These are phyloP conservation scores for Drosophila equinoxialis DNA, from an alignment of 1,140 invertebrate species.

Conservation along the genomic window DNA sequence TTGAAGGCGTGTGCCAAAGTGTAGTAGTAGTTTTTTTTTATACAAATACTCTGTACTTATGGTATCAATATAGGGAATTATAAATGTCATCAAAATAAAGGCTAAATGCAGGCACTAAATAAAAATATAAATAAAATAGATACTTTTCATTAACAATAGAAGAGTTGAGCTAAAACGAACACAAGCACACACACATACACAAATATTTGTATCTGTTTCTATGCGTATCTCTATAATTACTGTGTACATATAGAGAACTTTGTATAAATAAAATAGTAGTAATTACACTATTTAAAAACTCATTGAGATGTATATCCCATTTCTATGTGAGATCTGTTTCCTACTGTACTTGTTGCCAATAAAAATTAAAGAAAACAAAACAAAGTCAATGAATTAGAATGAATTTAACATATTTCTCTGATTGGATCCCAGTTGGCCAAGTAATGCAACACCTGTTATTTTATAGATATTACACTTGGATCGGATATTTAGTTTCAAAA, in stretches of 20 bases:
- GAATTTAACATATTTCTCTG: no score
- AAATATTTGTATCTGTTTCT: neutral
- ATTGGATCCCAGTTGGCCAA: no score
- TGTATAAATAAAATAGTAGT: slow-evolving; percentile 1
- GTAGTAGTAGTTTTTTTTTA: slow-evolving; percentile 32
- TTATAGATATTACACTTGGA: no score
- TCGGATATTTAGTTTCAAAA: no score
- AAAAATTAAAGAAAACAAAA: no score
- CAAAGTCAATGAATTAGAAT: no score
- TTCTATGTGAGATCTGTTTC: no score
- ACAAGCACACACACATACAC: slow-evolving; percentile 8
- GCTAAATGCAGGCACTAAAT: neutral
- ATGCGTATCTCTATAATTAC: slow-evolving; percentile 8
- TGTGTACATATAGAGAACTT: neutral
- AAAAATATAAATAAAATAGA: no score
- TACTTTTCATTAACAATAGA: no score
- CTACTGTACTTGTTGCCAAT: no score
- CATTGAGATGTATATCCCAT: neutral
- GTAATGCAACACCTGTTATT: no score
- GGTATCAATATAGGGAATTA: slow-evolving; percentile 2
- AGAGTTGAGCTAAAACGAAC: neutral
- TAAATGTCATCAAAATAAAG: neutral
- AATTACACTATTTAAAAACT: neutral
- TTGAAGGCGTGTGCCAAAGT: slow-evolving; percentile 63
- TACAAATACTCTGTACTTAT: slow-evolving; percentile 1